Base-by-base conservation (phyloP, 2,888 invertebrate genomes). In the Meta bourneti region DNA sequence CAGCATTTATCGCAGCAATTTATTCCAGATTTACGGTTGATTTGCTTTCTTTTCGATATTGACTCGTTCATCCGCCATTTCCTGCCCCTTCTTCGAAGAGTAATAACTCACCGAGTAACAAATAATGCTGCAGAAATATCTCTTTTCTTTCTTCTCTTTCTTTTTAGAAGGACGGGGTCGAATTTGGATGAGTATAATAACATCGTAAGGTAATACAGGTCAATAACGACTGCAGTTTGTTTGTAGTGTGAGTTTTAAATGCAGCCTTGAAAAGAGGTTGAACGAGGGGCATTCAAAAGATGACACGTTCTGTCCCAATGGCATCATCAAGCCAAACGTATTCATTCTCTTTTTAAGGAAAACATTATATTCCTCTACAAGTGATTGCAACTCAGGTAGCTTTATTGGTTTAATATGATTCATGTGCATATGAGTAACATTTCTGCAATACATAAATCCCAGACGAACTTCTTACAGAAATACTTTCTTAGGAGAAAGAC, bases 11-110 rank as follows among this genome's bases (percentile, higher is more conserved):
- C 71, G 83, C 74, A 19, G 78, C 83, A 89, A 89, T 89, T 89
- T 82, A 82, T 84, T 89, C 72, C 78, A 83, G 89, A 89, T 89
- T 89, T 89, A 89, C 83, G 77, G 89, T 72, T 34, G 83, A 83
- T 51, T 89, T 78, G 78, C 71, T 83, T 89, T 83, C 89, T 82
- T 89, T 52, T 34, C 78, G 72, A 88, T 80, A 88, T 80, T 81
- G 74, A 81, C 88, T 80, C 48, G 48, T 71, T 79, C 81, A 19
- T 88, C 72, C 71, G 69, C 16, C 54, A 9, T 77, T 77, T 85
- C 49, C 48, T 72, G 19, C 13, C 52, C 49, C 19, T 78, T 20
- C 69, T 69, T 19, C n/a, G 20, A 20, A 54, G 48, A 74, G 74
- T 84, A 84, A 84, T 84, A 84, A 84, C 83, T 75, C 74, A 19